Evolutionary conservation across 2,797 vertebrate genomes (phyloP).

Genomic region (Pseudotriccus pelzelni): DNA sequence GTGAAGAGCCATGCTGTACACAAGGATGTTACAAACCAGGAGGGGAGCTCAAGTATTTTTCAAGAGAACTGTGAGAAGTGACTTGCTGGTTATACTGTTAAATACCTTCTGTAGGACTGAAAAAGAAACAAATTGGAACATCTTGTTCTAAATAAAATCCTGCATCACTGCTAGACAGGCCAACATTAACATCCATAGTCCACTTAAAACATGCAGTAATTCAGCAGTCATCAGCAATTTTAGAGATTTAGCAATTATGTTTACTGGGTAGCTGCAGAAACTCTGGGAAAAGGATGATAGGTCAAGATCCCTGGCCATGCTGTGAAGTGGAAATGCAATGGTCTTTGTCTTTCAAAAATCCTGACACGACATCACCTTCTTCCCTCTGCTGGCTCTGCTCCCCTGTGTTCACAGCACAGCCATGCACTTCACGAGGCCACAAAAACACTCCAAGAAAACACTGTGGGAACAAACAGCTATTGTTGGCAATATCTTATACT

Average conservation of each 20-base stretch:
- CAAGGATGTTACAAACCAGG: not conserved
- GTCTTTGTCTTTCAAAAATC: not conserved
- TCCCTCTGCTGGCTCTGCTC: not conserved
- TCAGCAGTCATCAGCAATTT: not conserved
- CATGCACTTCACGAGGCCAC: not conserved
- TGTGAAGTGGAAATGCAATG: not conserved
- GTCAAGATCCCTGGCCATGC: not conserved
- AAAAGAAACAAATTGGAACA: not conserved
- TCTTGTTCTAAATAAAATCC: slow-evolving; percentile 7
- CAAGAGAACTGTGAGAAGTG: not conserved
- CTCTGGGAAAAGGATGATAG: not conserved
- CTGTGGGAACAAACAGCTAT: not conserved
- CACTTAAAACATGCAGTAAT: not conserved
- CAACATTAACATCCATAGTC: not conserved
- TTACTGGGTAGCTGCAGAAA: not conserved
- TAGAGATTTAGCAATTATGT: not conserved
- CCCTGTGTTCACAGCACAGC: not conserved
- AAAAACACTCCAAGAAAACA: not conserved
- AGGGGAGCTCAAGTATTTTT: not conserved
- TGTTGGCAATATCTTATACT: not conserved
- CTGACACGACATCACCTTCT: not conserved
- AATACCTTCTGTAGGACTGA: not conserved
- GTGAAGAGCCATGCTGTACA: not conserved
- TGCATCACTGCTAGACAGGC: not conserved
- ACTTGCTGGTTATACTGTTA: not conserved